These are phyloP conservation scores for Nysson spinosus DNA, from an alignment of 2,888 invertebrate genomes.

Conservation along the genomic window DNA sequence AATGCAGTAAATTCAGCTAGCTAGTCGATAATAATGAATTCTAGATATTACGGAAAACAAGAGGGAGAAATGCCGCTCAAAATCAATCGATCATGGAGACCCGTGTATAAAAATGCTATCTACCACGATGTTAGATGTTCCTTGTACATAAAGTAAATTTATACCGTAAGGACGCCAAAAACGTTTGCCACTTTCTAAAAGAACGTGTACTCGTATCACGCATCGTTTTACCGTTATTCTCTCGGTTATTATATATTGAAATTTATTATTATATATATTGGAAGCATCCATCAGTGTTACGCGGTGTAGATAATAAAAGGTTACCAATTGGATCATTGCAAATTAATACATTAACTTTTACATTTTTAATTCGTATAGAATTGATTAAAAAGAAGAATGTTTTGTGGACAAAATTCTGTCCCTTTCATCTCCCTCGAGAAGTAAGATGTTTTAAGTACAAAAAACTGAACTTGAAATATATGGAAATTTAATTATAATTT, in stretches of 20 bases:
- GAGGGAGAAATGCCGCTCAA: slow-evolving; percentile 44
- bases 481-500: too few relatives aligned
- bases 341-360: too few relatives aligned
- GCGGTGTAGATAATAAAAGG: slow-evolving; percentile 21
- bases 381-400: too few relatives aligned
- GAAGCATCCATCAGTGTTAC: slow-evolving; percentile 35
- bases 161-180: slow-evolving; percentile 65
- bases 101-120: slow-evolving; percentile 66
- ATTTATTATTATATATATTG: too few relatives aligned
- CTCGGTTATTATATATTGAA: too few relatives aligned
- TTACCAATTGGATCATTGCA: slow-evolving; percentile 13
- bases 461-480: too few relatives aligned
- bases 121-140: slow-evolving; percentile 72
- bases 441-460: too few relatives aligned
- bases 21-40: slow-evolving; percentile 56
- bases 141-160: slow-evolving; percentile 71
- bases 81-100: slow-evolving; percentile 56
- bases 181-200: slow-evolving; percentile 66
- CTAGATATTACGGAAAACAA: slow-evolving; percentile 43
- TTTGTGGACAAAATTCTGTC: too few relatives aligned
- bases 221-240: slow-evolving; percentile 49
- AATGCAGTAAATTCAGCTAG: slow-evolving; percentile 38
- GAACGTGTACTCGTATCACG: slow-evolving; percentile 47
- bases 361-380: too few relatives aligned
- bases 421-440: too few relatives aligned